Conservation (phyloP, 2,113 vertebrate species). For the Megaleporinus macrocephalus region DNA sequence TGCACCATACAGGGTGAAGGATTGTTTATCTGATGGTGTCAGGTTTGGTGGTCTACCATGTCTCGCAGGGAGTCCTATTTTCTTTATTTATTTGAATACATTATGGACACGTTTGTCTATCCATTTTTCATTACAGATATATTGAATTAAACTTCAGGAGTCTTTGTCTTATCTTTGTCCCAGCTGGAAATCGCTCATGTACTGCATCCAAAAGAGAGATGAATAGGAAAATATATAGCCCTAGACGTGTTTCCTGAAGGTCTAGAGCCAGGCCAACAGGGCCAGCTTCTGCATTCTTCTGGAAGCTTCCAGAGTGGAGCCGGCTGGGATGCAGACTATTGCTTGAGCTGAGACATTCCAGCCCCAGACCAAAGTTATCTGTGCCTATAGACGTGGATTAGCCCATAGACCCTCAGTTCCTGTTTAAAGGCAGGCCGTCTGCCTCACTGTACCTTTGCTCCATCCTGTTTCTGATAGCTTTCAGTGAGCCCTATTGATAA, state of each 20-base stretch:
- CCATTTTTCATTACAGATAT: neutral
- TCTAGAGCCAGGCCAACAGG: neutral
- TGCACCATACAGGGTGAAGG: no score
- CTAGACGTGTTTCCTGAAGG: slow-evolving; percentile 1
- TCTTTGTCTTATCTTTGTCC: slow-evolving; percentile 5
- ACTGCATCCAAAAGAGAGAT: neutral
- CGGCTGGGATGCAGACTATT: neutral
- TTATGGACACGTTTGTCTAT: neutral
- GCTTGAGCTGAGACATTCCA: neutral
- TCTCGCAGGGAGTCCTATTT: no score
- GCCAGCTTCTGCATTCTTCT: slow-evolving; percentile 8
- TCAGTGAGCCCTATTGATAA: neutral
- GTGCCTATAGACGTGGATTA: neutral
- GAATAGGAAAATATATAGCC: neutral
- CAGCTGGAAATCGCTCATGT: neutral
- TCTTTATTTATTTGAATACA: neutral
- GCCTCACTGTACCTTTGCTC: neutral
- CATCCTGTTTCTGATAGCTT: slow-evolving; percentile 19
- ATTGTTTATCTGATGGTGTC: no score
- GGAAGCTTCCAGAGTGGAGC: slow-evolving; percentile 6
- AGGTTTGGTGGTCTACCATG: no score
- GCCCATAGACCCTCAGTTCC: neutral
- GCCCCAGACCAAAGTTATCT: slow-evolving; percentile 8
- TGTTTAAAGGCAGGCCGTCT: slow-evolving; percentile 4
- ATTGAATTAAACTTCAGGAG: neutral